Evolutionary conservation across 2,797 vertebrate species (phyloP), one percentile per base, ranked within the genome.

Genomic region (Enteromius trimaculatus): DNA sequence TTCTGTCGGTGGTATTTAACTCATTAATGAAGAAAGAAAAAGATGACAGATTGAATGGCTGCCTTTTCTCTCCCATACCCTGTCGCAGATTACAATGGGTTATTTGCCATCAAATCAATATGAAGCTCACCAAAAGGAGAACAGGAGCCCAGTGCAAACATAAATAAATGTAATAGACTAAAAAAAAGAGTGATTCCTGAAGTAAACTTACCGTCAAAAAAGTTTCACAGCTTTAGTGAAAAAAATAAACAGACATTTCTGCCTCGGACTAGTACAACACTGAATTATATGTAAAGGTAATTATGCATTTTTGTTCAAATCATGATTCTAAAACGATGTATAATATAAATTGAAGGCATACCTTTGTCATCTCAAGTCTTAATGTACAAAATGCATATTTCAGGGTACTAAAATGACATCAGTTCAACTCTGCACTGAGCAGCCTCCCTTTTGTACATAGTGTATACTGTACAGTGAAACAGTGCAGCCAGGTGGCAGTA

Each of bases 401-500:
- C 16, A 31, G 44, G 10, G 17, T 31, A 8, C 21, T 31, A 34
- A 5, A 29, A 31, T 8, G 16, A 75, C 29, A n/a, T 71, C 42
- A 29, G 19, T 14, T 75, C 10, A 14, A 34, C 37, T 75, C 3
- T 79, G 69, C n/a, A 34, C 5, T 60, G 76, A 17, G 76, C 51
- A 23, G 44, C 37, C 37, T 79, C 16, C 19, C 69, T 51, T 31
- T 60, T 58, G 2, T 7, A 55, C 21, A 5, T 26, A 77, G 1
- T 65, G 44, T 64, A 34, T 71, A 58, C 64, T 86, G 55, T 77
- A 53, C 60, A 83, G 72, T 75, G 68, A 84, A 86, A 85, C 83
- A 86, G 77, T 83, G 65, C 80, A 81, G 80, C 78, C 78, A 83
- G 68, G 71, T 78, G 83, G 77, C 62, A 55, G 31, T 19, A 85